Evolutionary conservation across 2,113 vertebrate species (phyloP).

Genomic region (Atractosteus spatula): DNA sequence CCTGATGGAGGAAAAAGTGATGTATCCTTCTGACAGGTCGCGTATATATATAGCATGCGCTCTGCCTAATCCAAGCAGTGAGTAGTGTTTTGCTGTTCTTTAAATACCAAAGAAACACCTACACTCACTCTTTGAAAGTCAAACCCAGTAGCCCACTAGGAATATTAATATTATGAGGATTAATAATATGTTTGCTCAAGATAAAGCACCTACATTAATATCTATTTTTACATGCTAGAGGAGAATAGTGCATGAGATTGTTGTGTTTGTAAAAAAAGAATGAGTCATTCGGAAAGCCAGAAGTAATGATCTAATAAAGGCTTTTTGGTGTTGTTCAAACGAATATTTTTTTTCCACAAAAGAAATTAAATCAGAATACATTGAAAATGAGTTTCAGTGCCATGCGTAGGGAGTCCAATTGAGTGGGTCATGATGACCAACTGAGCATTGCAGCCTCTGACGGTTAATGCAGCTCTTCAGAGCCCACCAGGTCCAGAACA

Average conservation of each 20-base stretch:
- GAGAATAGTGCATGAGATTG: background rate
- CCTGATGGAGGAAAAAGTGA: background rate
- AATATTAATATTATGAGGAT: slow-evolving; percentile 4
- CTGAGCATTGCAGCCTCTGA: too few relatives aligned
- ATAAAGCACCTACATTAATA: background rate
- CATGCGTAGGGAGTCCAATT: slow-evolving; percentile 42
- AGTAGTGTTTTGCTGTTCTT: slow-evolving; percentile 4
- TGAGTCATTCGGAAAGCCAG: background rate
- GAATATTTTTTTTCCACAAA: background rate
- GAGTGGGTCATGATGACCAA: slow-evolving; percentile 42
- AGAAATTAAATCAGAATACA: slow-evolving; percentile 29
- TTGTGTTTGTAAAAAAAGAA: background rate
- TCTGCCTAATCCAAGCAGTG: background rate
- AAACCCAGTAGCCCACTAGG: background rate
- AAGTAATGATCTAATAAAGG: background rate
- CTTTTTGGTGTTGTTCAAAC: background rate
- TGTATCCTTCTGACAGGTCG: background rate
- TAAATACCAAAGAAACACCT: background rate
- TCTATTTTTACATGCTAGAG: background rate
- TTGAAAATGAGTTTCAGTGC: slow-evolving; percentile 41
- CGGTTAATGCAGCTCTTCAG: too few relatives aligned
- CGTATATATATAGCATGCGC: background rate
- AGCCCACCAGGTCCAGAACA: too few relatives aligned
- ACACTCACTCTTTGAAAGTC: background rate
- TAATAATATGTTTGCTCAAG: background rate